Base-by-base conservation (phyloP, 2,113 vertebrate species). In the Phycodurus eques region DNA sequence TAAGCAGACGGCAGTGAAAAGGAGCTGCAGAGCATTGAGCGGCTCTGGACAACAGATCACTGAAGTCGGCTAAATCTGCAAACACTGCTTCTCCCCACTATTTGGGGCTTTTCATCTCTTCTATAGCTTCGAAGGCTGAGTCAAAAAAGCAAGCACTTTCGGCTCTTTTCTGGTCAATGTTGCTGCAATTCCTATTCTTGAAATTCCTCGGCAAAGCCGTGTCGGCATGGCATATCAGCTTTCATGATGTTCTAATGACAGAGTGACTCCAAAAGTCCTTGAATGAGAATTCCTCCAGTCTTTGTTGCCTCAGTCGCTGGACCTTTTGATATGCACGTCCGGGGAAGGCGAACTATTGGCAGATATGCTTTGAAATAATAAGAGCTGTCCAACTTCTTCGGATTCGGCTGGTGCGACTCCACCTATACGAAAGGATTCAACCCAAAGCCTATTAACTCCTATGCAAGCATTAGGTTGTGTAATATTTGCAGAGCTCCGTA, bases 41-140 rank as follows among this genome's bases (percentile, higher is more conserved):
- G 61, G 87, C 57, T 78, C 67, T 19, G 80, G 84, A 92, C 90
- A 92, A 92, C 79, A 88, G 85, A 76, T 77, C 74, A 59, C 77
- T 65, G 92, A 90, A 91, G 89, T 92, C 77, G 66, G 88, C 82
- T 87, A 91, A 94, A 93, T 88, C 91, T 91, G 87, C 89, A 89
- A 90, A 89, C 83, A 82, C 73, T 83, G 78, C 70, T 77, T 86
- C 79, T 60, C 75, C 84, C 79, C 76, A 57, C 78, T 74, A 72
- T 81, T 17, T 8, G 80, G 87, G 27, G 56, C 70, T 85, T 84
- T 88, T 87, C 84, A 87, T 80, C 75, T 79, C 84, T 74, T 69
- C 74, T 81, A 78, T 83, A 66, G 44, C 82, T 89, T 88, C 74
- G 78, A 87, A 88, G 84, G 17, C 59, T 78, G 80, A 94, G 92